Percentiles rank a stretch among this genome's conserved stretches.
Evolutionary conservation across 2,797 vertebrate species (phyloP).

Genomic region (Periparus ater): DNA sequence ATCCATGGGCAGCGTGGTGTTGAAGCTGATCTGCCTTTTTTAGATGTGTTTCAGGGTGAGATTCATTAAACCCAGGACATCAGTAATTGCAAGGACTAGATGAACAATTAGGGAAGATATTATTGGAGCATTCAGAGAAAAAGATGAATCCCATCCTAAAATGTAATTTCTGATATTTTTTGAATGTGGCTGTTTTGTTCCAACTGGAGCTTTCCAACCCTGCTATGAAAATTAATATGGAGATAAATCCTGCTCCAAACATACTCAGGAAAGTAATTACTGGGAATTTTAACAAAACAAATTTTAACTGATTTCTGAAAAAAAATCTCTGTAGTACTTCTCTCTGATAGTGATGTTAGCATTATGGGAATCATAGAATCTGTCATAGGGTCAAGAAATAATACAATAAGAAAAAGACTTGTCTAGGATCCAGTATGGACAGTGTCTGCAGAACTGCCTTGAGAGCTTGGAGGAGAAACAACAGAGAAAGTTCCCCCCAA

Average conservation of each 20-base stretch:
- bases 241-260: neutral
- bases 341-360: neutral
- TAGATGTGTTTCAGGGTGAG: neutral
- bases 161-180: neutral
- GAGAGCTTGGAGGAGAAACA: neutral
- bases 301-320: neutral
- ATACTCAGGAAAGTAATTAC: neutral
- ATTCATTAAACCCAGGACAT: neutral
- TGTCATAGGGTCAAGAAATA: neutral
- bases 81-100: neutral
- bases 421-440: neutral
- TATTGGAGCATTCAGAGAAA: neutral
- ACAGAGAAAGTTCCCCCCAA: fast-evolving
- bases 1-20: neutral
- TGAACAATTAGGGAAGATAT: neutral
- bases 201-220: neutral
- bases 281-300: neutral
- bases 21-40: neutral
- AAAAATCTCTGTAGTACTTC: neutral
- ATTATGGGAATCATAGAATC: neutral
- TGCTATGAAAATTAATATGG: neutral
- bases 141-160: neutral
- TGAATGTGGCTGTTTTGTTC: neutral
- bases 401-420: neutral
- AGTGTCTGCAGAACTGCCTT: neutral